Base-by-base conservation (phyloP, 2,888 invertebrate genomes). In the Copidosoma aretas region DNA sequence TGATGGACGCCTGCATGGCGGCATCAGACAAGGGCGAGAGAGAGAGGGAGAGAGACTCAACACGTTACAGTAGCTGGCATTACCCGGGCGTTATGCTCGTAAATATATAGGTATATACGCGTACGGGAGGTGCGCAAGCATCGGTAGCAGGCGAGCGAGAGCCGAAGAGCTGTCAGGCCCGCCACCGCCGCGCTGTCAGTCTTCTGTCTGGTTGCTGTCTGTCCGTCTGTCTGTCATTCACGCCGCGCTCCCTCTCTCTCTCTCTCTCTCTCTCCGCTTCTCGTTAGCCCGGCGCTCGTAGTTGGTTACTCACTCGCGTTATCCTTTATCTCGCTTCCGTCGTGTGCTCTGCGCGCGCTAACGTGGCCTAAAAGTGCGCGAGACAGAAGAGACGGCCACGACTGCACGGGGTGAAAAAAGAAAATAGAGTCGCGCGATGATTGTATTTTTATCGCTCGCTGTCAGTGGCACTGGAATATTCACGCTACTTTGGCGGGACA, bases 151-250 rank as follows among this genome's bases (percentile, higher is more conserved):
- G 73, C 76, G 12, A 46, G 69, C 74, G 76, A 77, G 75, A 25
- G 32, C 74, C 76, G 32, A 32, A 77, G 81, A 84, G 84, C 85
- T 85, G 85, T 85, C 84, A 79, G 84, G 80, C n/a, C 83, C 82
- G 84, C 84, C 84, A 85, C 84, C 84, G 85, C 84, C 85, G 81
- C 78, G 82, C 85, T 85, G 86, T 85, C 86, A 86, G 85, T 86
- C 85, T 84, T 79, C 85, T 85, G 86, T 86, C 86, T 86, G 82
- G 85, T 86, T 86, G 78, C 81, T 82, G 82, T 82, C 82, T 79
- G 77, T 77, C 78, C 76, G 76, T 77, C 77, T 73, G 51, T 72
- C 71, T 73, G 51, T 72, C 71, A 69, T 24, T 68, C 43, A 46
- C 64, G 67, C 68, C 62, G 65, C 65, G 62, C 53, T 67, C 67